phyloP scores from a whole-genome alignment of 1,140 invertebrate genomes.

The Thereuonema tuberculata region DNA sequence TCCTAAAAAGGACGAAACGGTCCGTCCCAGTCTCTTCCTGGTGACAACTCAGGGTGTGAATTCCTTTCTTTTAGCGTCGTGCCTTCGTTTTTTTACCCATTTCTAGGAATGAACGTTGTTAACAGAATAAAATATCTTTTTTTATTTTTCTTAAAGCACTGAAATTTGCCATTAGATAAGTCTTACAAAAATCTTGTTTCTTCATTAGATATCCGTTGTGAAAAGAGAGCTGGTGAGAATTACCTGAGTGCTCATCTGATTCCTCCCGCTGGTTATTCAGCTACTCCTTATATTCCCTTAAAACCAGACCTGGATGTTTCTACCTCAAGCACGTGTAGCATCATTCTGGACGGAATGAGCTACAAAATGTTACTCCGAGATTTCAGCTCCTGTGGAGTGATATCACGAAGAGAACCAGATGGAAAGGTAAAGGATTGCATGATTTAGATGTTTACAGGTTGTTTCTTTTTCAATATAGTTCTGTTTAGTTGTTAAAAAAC shows the following conservation, averaged over 20 bases:
- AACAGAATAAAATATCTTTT: neutral
- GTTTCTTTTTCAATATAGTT: no score
- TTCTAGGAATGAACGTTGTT: no score
- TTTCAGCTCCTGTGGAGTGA: conserved; percentile 14
- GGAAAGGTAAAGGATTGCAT: conserved; percentile 15
- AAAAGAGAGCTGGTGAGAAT: neutral
- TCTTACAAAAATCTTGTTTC: no score
- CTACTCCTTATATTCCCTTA: conserved; percentile 9
- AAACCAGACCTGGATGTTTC: conserved; percentile 7
- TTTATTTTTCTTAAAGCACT: neutral
- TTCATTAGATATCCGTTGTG: no score
- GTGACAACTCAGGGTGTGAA: no score
- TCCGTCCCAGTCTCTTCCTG: no score
- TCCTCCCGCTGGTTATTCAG: conserved; percentile 9
- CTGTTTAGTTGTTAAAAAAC: no score
- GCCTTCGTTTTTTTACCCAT: no score
- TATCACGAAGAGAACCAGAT: conserved; percentile 11
- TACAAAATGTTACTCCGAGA: conserved; percentile 12
- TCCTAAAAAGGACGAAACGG: no score
- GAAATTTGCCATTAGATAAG: neutral
- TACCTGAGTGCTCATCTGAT: neutral
- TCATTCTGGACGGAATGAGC: neutral
- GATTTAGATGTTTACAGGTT: neutral
- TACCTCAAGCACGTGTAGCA: neutral
- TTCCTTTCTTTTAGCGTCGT: no score